Conservation (phyloP, 2,797 vertebrate genomes). For the Cyclura pinguis region DNA sequence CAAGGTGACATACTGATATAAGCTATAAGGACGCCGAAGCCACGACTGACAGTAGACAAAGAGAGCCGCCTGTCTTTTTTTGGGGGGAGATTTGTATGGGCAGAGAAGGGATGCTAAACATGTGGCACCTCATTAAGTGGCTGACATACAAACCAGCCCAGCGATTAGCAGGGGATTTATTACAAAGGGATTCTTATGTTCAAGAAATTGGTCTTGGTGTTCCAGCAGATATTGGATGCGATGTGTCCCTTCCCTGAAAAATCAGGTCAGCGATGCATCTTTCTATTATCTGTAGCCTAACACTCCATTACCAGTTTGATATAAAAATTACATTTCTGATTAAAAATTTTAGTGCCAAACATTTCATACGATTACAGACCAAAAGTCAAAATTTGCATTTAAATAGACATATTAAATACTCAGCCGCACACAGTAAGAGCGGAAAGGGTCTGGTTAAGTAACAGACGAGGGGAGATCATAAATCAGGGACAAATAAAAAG, state of each 20-base stretch:
- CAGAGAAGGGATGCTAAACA: not conserved
- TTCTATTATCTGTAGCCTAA: slow-evolving; percentile 53
- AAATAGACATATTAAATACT: slow-evolving; percentile 83
- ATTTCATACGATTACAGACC: slow-evolving; percentile 80
- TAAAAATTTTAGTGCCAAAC: slow-evolving; percentile 80
- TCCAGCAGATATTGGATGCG: not conserved
- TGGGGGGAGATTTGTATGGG: not conserved
- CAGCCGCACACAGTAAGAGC: slow-evolving; percentile 62
- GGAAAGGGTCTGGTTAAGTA: slow-evolving; percentile 66
- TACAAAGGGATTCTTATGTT: accelerated
- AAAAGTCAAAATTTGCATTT: slow-evolving; percentile 86
- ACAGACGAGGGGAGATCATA: slow-evolving; percentile 22
- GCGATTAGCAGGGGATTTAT: not conserved
- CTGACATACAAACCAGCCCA: not conserved
- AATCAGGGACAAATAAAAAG: not conserved
- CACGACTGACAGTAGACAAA: not conserved
- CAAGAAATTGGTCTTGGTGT: not conserved
- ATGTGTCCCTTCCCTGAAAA: accelerated
- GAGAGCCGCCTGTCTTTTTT: not conserved
- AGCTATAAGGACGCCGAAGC: not conserved
- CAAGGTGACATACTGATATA: not conserved
- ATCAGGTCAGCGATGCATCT: slow-evolving; percentile 5
- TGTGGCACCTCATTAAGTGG: slow-evolving; percentile 13
- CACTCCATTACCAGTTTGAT: slow-evolving; percentile 60
- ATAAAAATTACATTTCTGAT: slow-evolving; percentile 79